Percentiles rank a stretch among this genome's conserved stretches.
Conservation (phyloP, 2,888 invertebrate species). For the Drosophila fulvimacula region DNA sequence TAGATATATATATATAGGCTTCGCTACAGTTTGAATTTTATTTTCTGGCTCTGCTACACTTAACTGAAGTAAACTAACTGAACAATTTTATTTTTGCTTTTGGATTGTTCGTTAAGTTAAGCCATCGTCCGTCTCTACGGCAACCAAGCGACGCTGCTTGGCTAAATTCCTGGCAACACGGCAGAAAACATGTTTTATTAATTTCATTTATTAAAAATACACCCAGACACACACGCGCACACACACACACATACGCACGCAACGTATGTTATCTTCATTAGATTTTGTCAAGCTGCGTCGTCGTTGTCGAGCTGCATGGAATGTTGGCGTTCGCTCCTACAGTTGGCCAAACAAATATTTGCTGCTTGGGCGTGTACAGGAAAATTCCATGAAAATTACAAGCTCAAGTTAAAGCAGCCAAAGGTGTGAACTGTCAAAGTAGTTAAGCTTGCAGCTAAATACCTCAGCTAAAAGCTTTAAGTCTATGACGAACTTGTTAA, state of each 20-base stretch:
- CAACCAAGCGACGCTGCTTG: slow-evolving; percentile 1
- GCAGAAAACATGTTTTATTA: slow-evolving; percentile 74
- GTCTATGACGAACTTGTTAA: too few relatives aligned
- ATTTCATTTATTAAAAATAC: slow-evolving; percentile 80
- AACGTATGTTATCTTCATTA: slow-evolving; percentile 69
- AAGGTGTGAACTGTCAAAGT: slow-evolving; percentile 12
- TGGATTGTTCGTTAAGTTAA: slow-evolving; percentile 16
- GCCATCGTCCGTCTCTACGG: slow-evolving; percentile 1
- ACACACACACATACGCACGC: slow-evolving; percentile 63
- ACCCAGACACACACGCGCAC: slow-evolving; percentile 57
- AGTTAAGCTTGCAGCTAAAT: neutral
- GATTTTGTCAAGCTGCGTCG: slow-evolving; percentile 43
- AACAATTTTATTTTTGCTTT: slow-evolving; percentile 25
- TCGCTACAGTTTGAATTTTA: slow-evolving; percentile 28
- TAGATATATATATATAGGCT: slow-evolving; percentile 37
- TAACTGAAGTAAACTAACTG: slow-evolving; percentile 61
- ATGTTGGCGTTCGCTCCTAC: slow-evolving; percentile 19
- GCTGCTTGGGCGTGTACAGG: slow-evolving; percentile 21
- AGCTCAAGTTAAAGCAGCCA: slow-evolving; percentile 11
- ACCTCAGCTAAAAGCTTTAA: neutral
- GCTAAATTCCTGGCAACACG: slow-evolving; percentile 15
- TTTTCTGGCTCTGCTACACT: slow-evolving; percentile 28
- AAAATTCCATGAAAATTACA: slow-evolving; percentile 48
- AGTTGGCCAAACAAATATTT: slow-evolving; percentile 33
- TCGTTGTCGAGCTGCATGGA: slow-evolving; percentile 16